These are phyloP conservation scores for Spinus pinus DNA, from an alignment of 2,797 vertebrate genomes.

Conservation along the genomic window DNA sequence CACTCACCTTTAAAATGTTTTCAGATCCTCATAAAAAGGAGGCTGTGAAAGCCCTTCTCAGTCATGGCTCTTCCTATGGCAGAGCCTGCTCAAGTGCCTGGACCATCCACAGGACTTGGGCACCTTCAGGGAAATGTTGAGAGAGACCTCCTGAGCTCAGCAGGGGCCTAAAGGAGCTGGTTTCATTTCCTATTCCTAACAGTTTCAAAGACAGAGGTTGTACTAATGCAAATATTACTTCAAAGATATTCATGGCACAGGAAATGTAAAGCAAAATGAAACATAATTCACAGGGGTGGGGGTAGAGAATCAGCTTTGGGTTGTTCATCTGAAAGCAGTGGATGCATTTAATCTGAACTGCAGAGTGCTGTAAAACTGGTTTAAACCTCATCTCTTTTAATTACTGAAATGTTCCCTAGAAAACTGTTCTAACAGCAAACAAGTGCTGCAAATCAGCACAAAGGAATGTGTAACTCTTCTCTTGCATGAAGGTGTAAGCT, in stretches of 20 bases:
- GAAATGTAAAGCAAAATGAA: background rate
- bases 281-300: background rate
- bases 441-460: background rate
- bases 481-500: fast-evolving
- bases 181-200: background rate
- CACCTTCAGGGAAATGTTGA: background rate
- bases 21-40: background rate
- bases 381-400: background rate
- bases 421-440: background rate
- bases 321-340: background rate
- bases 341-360: background rate
- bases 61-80: background rate
- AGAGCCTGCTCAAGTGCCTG: background rate
- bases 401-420: background rate
- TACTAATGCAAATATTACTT: background rate
- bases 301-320: background rate
- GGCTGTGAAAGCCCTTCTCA: background rate
- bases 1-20: background rate
- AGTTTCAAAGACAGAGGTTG: background rate
- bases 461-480: background rate
- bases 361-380: background rate
- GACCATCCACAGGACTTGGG: background rate
- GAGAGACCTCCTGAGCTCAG: background rate
- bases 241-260: background rate
- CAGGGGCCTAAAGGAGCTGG: background rate